These are phyloP conservation scores for Characodon lateralis DNA, from an alignment of 2,797 vertebrate species.

Conservation along the genomic window DNA sequence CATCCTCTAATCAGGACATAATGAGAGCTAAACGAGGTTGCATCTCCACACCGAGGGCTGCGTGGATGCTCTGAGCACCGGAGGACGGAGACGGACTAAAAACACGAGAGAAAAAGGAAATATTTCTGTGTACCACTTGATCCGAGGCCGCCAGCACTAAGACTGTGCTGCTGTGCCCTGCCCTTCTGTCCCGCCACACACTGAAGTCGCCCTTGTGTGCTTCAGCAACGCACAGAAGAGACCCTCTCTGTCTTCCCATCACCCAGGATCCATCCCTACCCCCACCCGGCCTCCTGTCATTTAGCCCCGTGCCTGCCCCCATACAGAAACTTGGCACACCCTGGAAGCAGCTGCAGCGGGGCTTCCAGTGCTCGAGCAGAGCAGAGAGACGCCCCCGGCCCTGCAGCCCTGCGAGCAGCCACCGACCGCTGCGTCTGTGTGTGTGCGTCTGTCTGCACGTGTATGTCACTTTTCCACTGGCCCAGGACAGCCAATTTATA, in stretches of 20 bases:
- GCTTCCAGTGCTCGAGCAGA: conserved; percentile 65
- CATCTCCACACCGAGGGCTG: conserved; percentile 71
- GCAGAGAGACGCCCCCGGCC: conserved; percentile 72
- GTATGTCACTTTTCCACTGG: conserved; percentile 60
- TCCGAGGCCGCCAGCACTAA: conserved; percentile 53
- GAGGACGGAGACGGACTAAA: conserved; percentile 36
- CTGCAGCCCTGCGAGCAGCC: conserved; percentile 69
- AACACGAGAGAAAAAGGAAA: conserved; percentile 30
- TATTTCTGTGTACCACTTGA: conserved; percentile 59
- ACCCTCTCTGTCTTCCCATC: conserved; percentile 75
- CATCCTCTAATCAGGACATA: conserved; percentile 82
- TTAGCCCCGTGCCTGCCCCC: conserved; percentile 68
- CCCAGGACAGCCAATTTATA: conserved; percentile 54
- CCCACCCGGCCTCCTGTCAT: conserved; percentile 64
- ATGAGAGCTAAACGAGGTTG: conserved; percentile 84
- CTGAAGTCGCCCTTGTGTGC: conserved; percentile 72
- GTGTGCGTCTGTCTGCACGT: conserved; percentile 31
- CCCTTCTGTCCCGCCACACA: conserved; percentile 68
- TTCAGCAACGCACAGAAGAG: conserved; percentile 70
- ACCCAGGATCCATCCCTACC: conserved; percentile 67
- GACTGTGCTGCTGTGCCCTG: conserved; percentile 48
- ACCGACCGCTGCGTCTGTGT: conserved; percentile 66
- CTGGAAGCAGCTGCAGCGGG: conserved; percentile 81
- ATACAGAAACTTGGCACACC: conserved; percentile 83
- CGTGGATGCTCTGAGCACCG: conserved; percentile 59